Percentiles rank a stretch among this genome's conserved stretches.
Conservation (phyloP, 1,140 invertebrate species). For the Drosophila seguyi region DNA sequence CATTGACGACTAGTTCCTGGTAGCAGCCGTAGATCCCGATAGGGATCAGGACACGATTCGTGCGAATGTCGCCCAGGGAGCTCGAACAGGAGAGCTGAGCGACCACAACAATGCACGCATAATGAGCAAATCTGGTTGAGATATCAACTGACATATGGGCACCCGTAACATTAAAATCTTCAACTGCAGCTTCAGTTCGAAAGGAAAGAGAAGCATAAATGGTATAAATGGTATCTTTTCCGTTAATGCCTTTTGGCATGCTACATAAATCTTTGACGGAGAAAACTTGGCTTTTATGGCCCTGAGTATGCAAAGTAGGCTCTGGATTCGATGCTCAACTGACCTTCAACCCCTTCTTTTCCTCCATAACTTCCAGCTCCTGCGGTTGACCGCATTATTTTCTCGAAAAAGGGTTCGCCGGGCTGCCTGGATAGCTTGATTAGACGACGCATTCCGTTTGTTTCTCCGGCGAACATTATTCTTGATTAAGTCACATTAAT, state of each 20-base stretch:
- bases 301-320: constrained; percentile 67
- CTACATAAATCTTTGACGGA: constrained; percentile 74
- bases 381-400: constrained; percentile 80
- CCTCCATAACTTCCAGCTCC: constrained; percentile 11
- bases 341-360: constrained; percentile 71
- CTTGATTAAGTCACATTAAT: constrained; percentile 85
- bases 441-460: constrained; percentile 34
- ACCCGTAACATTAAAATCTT: constrained; percentile 52
- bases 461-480: constrained; percentile 71
- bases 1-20: constrained; percentile 73
- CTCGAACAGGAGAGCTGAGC: background rate
- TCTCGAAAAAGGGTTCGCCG: constrained; percentile 44
- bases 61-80: constrained; percentile 69
- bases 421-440: constrained; percentile 63
- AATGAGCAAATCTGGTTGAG: constrained; percentile 64
- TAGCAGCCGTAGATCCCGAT: constrained; percentile 52
- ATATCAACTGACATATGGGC: constrained; percentile 49
- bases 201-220: constrained; percentile 19
- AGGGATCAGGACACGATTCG: constrained; percentile 65
- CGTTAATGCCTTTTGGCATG: constrained; percentile 59
- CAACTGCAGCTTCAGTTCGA: constrained; percentile 24
- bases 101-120: constrained; percentile 77
- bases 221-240: constrained; percentile 24
- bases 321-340: constrained; percentile 34
- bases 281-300: constrained; percentile 73